Evolutionary conservation across 2,113 vertebrate species (phyloP).

Genomic region (Eurystomus gularis): DNA sequence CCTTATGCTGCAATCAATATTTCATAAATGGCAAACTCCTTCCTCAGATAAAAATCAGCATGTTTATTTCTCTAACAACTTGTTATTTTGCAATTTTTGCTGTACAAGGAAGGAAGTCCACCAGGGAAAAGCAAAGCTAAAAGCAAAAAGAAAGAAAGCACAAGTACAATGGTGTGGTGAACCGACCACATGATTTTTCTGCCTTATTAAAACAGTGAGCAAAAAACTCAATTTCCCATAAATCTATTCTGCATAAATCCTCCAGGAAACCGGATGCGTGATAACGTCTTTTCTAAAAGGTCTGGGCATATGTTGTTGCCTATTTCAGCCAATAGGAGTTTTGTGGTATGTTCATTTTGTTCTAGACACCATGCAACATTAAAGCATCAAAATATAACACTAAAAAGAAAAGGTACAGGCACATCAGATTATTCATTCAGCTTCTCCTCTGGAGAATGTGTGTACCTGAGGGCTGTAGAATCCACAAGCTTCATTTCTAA

Average conservation of each 20-base stretch:
- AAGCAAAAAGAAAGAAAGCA: neutral
- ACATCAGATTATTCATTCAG: neutral
- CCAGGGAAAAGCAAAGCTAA: neutral
- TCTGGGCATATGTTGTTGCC: neutral
- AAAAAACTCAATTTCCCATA: too few species aligned
- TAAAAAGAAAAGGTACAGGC: neutral
- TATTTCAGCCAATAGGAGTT: neutral
- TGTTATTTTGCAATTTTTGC: neutral
- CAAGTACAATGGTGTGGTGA: neutral
- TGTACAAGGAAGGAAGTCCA: neutral
- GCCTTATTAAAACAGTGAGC: too few species aligned
- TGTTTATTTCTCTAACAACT: neutral
- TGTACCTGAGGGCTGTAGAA: neutral
- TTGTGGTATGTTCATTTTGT: neutral
- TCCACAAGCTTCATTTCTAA: neutral
- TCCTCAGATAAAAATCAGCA: neutral
- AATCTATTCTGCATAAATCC: too few species aligned
- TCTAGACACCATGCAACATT: neutral
- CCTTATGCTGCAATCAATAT: neutral
- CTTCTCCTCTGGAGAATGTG: neutral
- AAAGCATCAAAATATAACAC: neutral
- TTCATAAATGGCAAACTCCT: neutral
- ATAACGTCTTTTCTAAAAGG: too few species aligned
- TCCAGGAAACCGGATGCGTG: too few species aligned
- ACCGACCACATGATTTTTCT: too few species aligned